A percentile compares a stretch with the other conserved stretches of the same genome.
These are phyloP conservation scores for Leptinotarsa tumamoca DNA, from an alignment of 2,888 invertebrate genomes.

Conservation along the genomic window DNA sequence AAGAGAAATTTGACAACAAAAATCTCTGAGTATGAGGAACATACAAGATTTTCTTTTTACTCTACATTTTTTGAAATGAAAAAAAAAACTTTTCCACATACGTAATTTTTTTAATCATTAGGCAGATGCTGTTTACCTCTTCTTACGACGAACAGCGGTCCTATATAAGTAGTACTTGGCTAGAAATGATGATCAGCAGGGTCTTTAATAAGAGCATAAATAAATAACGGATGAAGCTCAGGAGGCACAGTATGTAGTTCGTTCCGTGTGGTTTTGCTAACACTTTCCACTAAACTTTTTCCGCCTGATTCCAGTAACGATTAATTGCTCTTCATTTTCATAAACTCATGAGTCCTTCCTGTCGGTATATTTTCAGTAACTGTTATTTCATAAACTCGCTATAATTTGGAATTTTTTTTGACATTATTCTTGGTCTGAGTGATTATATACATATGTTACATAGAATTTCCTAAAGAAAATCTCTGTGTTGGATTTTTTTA, in stretches of 20 bases:
- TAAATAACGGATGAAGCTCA: slow-evolving; percentile 19
- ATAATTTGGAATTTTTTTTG: too few species aligned
- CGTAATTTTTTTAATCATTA: not conserved
- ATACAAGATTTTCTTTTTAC: too few species aligned
- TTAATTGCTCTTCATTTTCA: not conserved
- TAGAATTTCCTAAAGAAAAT: too few species aligned
- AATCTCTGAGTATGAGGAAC: too few species aligned
- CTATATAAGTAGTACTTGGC: slow-evolving; percentile 45
- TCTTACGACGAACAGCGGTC: slow-evolving; percentile 26
- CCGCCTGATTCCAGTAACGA: not conserved
- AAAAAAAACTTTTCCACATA: not conserved
- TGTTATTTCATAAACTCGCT: too few species aligned
- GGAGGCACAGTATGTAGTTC: slow-evolving; percentile 44
- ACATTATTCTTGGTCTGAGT: too few species aligned
- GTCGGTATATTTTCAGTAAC: too few species aligned
- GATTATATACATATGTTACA: too few species aligned
- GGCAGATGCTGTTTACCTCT: slow-evolving; percentile 7
- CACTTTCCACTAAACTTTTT: slow-evolving; percentile 1
- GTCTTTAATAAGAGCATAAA: slow-evolving; percentile 50
- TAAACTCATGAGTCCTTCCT: too few species aligned
- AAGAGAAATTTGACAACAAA: too few species aligned
- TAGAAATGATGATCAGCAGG: slow-evolving; percentile 52
- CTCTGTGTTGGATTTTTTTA: too few species aligned
- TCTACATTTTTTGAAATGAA: too few species aligned
- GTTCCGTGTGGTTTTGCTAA: slow-evolving; percentile 17